A percentile compares a stretch with the other conserved stretches of the same genome.
phyloP scores from a whole-genome alignment of 2,113 vertebrate species.

The Hippolais icterina region DNA sequence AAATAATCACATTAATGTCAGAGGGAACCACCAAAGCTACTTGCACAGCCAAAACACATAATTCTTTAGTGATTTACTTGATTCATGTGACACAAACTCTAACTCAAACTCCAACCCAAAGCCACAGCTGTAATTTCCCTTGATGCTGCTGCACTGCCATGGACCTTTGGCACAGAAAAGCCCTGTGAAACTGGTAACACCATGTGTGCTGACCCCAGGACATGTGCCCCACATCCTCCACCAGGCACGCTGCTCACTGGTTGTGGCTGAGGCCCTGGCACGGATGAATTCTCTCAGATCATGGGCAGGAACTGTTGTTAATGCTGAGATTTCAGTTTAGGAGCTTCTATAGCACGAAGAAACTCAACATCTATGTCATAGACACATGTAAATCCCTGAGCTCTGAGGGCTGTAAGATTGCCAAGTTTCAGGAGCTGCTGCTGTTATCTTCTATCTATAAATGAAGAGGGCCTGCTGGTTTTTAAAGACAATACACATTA shows the following conservation, averaged over 20 bases:
- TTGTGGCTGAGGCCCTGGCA: constrained; percentile 70
- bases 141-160: not conserved
- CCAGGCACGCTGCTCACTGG: constrained; percentile 49
- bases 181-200: not conserved
- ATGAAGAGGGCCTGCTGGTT: not conserved
- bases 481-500: not conserved
- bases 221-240: constrained; percentile 65
- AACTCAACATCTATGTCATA: not conserved
- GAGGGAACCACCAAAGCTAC: not conserved
- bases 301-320: constrained; percentile 44
- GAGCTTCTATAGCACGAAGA: not conserved
- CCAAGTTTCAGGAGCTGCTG: not conserved
- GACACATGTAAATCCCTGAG: not conserved
- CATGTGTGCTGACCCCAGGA: constrained; percentile 27
- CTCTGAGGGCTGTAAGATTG: not conserved
- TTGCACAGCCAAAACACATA: not conserved
- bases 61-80: not conserved
- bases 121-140: not conserved
- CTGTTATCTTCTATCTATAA: not conserved
- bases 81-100: not conserved
- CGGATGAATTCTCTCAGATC: constrained; percentile 16
- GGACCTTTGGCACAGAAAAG: constrained; percentile 1
- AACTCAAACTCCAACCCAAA: not conserved
- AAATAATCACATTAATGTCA: not conserved
- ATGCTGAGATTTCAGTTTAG: constrained; percentile 65